Conservation (phyloP, 1,140 invertebrate species). For the Drosophila athabasca region DNA sequence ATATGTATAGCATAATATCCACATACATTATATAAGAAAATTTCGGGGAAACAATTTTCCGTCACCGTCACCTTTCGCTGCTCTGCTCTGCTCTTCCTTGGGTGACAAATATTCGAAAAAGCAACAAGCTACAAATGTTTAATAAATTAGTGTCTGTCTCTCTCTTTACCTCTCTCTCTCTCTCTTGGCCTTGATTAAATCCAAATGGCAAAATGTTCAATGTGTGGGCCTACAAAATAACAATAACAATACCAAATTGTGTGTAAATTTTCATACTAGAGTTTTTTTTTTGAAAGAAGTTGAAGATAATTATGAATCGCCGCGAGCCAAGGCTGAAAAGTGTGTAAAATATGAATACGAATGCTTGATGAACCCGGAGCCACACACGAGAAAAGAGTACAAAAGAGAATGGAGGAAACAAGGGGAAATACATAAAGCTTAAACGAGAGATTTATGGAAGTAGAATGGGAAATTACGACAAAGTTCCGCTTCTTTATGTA, state of each 20-base stretch:
- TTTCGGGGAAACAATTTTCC: slow-evolving; percentile 5
- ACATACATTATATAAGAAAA: slow-evolving; percentile 48
- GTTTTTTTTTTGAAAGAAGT: slow-evolving; percentile 36
- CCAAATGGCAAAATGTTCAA: slow-evolving; percentile 23
- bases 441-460: background rate
- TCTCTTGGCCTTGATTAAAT: slow-evolving; percentile 43
- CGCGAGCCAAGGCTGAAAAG: slow-evolving; percentile 29
- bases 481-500: background rate
- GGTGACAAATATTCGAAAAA: slow-evolving; percentile 29
- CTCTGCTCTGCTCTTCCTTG: background rate
- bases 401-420: slow-evolving; percentile 23
- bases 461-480: slow-evolving; percentile 6
- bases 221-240: slow-evolving; percentile 30
- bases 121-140: slow-evolving; percentile 29
- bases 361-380: slow-evolving; percentile 8
- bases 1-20: slow-evolving; percentile 10
- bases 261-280: slow-evolving; percentile 28
- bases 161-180: background rate
- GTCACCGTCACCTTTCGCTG: slow-evolving; percentile 26
- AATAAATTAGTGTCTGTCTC: slow-evolving; percentile 43
- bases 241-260: slow-evolving; percentile 24
- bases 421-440: slow-evolving; percentile 1
- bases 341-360: slow-evolving; percentile 2
- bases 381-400: slow-evolving; percentile 8
- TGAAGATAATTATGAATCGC: slow-evolving; percentile 36